Percentiles rank a stretch among this genome's conserved stretches.
Evolutionary conservation across 1,140 invertebrate genomes (phyloP).

Genomic region (Megalopta genalis): DNA sequence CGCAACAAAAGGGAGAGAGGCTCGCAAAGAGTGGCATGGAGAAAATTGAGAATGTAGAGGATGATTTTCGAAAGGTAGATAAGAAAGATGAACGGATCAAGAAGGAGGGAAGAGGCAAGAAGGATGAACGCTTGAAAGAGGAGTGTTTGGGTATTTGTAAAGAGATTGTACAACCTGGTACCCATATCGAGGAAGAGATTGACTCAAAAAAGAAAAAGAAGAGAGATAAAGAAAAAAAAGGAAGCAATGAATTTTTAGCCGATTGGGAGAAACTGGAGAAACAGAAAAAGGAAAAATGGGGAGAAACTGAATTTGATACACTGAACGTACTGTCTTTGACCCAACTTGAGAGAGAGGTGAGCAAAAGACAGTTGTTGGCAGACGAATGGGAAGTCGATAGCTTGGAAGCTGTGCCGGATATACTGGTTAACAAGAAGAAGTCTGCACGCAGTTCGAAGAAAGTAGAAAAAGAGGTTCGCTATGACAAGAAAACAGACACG

Average conservation of each 20-base stretch:
- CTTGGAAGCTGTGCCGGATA: constrained; percentile 69
- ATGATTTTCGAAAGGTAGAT: constrained; percentile 34
- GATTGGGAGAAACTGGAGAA: constrained; percentile 56
- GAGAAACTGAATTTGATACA: constrained; percentile 72
- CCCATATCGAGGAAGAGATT: constrained; percentile 45
- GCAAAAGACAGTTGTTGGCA: constrained; percentile 65
- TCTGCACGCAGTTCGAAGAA: constrained; percentile 57
- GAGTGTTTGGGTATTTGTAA: constrained; percentile 14
- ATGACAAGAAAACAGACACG: constrained; percentile 75
- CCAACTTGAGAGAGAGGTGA: constrained; percentile 70
- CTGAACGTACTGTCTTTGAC: constrained; percentile 73
- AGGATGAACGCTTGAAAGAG: constrained; percentile 40
- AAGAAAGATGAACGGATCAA: constrained; percentile 49
- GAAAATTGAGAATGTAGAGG: constrained; percentile 20
- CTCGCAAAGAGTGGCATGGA: constrained; percentile 1
- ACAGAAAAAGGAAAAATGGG: constrained; percentile 64
- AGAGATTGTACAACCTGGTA: constrained; percentile 31
- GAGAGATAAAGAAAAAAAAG: constrained; percentile 51
- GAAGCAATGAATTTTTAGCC: constrained; percentile 48
- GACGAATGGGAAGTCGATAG: constrained; percentile 79
- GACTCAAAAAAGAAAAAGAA: constrained; percentile 44
- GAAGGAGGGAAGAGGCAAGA: constrained; percentile 35
- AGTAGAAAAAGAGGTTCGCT: constrained; percentile 71
- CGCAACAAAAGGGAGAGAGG: constrained; percentile 35
- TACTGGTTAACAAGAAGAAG: constrained; percentile 46